Evolutionary conservation across 2,113 vertebrate species (phyloP), one percentile per base, ranked within the genome.

Genomic region (Passer montanus): DNA sequence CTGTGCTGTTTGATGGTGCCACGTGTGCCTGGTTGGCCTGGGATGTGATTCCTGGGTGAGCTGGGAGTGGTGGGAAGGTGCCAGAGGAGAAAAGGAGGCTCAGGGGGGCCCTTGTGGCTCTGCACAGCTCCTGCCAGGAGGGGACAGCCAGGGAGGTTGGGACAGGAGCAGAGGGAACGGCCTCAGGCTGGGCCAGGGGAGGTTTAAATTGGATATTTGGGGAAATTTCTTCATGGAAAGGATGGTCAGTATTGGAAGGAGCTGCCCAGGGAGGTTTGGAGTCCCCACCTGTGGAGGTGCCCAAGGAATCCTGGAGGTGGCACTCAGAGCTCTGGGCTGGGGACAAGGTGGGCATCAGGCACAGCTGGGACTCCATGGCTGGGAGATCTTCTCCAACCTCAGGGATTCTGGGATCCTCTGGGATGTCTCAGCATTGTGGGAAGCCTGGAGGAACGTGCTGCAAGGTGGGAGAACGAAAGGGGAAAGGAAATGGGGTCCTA

Each of bases 301-400:
- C 50, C 49, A 8, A 13, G 50, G 43, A 50, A 50, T 0, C 1
- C 33, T 75, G 77, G 52, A n/a, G 0, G 28, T 67, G 87, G 15
- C 53, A 75, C 37, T 59, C 6, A 21, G 66, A 1, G 75, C 66
- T 79, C 77, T 52, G 59, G 11, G 59, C 15, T 81, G 52, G 39
- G 7, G 44, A 44, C 60, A 39, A 5, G 68, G 60, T 37, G 77
- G 23, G 22, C 0, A 23, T 18, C 0, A 0, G 58, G 26, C 52
- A 39, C 52, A 12, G 60, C 8, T 52, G 1, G 31, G 35, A 10
- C 22, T n/a, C 0, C 0, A 2, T 73, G 59, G 2, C 22, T 33
- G 6, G 16, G n/a, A 75, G 47, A 14, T 15, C 28, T 58, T 74
- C 24, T 26, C 78, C 69, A 60, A 0, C 3, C 44, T 59, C 21